Conservation (phyloP, 2,797 vertebrate species). For the Myripristis jacobus region DNA sequence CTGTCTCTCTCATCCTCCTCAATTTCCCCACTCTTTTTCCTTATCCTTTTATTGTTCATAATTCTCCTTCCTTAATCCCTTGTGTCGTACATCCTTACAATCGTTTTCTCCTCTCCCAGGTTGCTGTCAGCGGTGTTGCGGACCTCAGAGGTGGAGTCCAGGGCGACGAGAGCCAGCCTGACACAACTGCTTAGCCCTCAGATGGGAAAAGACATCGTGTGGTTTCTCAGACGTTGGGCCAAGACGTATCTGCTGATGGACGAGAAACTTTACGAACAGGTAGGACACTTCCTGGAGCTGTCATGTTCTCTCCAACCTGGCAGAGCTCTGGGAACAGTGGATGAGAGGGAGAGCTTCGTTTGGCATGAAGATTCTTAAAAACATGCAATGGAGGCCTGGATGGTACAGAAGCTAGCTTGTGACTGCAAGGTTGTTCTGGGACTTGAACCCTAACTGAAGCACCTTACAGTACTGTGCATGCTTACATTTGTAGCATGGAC, state of each 20-base stretch:
- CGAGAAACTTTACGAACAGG: slow-evolving; percentile 98
- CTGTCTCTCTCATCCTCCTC: neutral
- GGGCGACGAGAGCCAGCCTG: slow-evolving; percentile 95
- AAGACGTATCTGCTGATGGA: slow-evolving; percentile 98
- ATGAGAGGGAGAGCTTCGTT: too few relatives aligned
- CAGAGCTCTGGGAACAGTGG: too few relatives aligned
- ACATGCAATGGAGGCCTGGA: too few relatives aligned
- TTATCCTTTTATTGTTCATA: neutral
- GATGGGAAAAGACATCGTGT: slow-evolving; percentile 99
- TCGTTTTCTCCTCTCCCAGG: slow-evolving; percentile 73
- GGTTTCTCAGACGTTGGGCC: slow-evolving; percentile 97
- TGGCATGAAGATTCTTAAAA: too few relatives aligned
- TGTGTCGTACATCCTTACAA: neutral
- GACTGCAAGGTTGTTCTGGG: too few relatives aligned
- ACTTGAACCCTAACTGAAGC: too few relatives aligned
- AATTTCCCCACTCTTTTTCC: neutral
- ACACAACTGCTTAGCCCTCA: slow-evolving; percentile 96
- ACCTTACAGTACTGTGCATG: too few relatives aligned
- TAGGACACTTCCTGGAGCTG: slow-evolving; percentile 60
- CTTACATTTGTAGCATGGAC: too few relatives aligned
- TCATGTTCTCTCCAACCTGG: too few relatives aligned
- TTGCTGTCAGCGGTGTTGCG: slow-evolving; percentile 94
- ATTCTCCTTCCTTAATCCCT: neutral
- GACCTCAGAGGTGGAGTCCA: slow-evolving; percentile 97
- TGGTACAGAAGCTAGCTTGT: too few relatives aligned